These are phyloP conservation scores for Aphyosemion australe DNA, from an alignment of 2,113 vertebrate species.

Conservation along the genomic window DNA sequence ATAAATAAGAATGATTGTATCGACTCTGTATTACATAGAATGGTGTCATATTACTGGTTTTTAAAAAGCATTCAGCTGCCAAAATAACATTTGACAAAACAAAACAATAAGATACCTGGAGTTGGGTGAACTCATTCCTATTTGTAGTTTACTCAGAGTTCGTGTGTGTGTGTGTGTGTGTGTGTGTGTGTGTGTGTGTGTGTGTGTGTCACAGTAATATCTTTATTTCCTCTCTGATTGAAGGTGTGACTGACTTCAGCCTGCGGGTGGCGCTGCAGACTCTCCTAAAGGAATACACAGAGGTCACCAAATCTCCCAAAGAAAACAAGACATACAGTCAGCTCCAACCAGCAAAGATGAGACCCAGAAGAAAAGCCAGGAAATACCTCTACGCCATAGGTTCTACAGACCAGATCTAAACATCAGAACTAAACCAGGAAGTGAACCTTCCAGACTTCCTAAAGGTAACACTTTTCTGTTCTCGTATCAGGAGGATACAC, in stretches of 20 bases:
- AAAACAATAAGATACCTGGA: too few species aligned
- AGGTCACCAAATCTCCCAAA: conserved; percentile 90
- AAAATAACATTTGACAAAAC: too few species aligned
- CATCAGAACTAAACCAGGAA: not conserved
- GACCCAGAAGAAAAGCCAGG: conserved; percentile 94
- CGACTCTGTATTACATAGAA: too few species aligned
- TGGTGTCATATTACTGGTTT: too few species aligned
- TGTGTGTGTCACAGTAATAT: not conserved
- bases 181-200: too few species aligned
- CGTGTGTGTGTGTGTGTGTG: too few species aligned
- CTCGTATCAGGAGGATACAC: conserved; percentile 89
- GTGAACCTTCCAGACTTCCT: not conserved
- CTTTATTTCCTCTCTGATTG: conserved; percentile 9
- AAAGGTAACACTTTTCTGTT: not conserved
- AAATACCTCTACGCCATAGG: conserved; percentile 98
- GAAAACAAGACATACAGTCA: conserved; percentile 90
- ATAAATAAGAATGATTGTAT: too few species aligned
- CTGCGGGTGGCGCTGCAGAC: conserved; percentile 97
- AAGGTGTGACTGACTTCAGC: conserved; percentile 94
- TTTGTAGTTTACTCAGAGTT: too few species aligned
- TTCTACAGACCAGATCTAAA: conserved; percentile 44
- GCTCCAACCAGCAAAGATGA: conserved; percentile 87
- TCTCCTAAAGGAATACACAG: conserved; percentile 94
- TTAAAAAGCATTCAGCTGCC: too few species aligned
- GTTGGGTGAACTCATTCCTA: too few species aligned